Evolutionary conservation across 2,888 invertebrate species (phyloP).

Genomic region (Trichogramma dendrolimi): DNA sequence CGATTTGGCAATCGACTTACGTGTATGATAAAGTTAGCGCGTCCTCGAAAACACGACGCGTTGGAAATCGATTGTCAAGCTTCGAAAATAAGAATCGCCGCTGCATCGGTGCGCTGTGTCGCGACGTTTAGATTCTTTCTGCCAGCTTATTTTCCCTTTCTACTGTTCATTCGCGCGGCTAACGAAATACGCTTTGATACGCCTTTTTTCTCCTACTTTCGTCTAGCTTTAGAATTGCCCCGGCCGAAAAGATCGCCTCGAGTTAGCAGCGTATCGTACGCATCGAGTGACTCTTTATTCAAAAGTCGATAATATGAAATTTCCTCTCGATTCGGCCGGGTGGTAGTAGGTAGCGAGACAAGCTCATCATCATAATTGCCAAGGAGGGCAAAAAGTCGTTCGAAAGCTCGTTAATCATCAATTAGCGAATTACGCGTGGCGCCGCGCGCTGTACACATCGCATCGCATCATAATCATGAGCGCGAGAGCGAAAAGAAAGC

Average conservation of each 20-base stretch:
- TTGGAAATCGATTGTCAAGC: conserved; percentile 23
- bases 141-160: no score
- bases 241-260: neutral
- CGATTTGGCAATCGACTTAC: conserved; percentile 30
- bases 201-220: neutral
- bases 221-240: neutral
- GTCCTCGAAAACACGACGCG: conserved; percentile 9
- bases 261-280: no score
- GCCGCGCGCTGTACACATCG: conserved; percentile 8
- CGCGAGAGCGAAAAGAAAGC: conserved; percentile 11
- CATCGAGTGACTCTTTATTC: no score
- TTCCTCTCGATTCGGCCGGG: no score
- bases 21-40: neutral
- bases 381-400: no score
- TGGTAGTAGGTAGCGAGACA: no score
- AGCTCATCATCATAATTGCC: no score
- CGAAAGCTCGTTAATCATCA: conserved; percentile 18
- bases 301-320: no score
- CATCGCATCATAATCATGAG: conserved; percentile 12
- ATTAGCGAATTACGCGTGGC: conserved; percentile 13
- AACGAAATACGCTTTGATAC: neutral
- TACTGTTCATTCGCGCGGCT: neutral
- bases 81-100: conserved; percentile 6
- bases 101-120: conserved; percentile 4
- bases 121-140: conserved; percentile 3